A percentile compares a stretch with the other conserved stretches of the same genome.
Conservation (phyloP, 2,888 invertebrate genomes). For the Heliconius ismenius region DNA sequence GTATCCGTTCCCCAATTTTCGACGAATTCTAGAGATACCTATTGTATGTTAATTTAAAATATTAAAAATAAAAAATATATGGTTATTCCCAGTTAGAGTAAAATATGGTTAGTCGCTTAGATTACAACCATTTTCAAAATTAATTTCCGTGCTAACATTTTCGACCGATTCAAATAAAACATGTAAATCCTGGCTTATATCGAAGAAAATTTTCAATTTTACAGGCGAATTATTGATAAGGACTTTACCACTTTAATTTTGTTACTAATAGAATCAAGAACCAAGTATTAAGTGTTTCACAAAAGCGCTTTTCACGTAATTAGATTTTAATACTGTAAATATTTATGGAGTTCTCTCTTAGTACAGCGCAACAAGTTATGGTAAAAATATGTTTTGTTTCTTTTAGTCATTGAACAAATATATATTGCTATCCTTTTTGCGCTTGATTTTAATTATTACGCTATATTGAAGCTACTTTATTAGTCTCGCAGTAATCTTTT, state of each 20-base stretch:
- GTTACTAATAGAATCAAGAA: slow-evolving; percentile 15
- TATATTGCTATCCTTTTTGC: slow-evolving; percentile 1
- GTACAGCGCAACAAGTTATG: slow-evolving; percentile 15
- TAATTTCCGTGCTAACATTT: not conserved
- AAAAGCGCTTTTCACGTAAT: slow-evolving; percentile 29
- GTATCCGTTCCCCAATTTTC: too few relatives aligned
- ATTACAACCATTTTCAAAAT: too few relatives aligned
- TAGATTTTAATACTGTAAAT: slow-evolving; percentile 31
- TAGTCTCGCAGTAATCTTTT: not conserved
- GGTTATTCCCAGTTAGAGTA: too few relatives aligned
- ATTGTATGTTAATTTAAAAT: too few relatives aligned
- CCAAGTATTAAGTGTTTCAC: slow-evolving; percentile 24
- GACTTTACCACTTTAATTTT: slow-evolving; percentile 16
- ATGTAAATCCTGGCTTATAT: slow-evolving; percentile 1
- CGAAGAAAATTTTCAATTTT: not conserved
- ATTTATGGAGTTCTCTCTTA: slow-evolving; percentile 23
- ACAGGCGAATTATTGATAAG: slow-evolving; percentile 11
- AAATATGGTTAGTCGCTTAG: too few relatives aligned
- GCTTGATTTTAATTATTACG: not conserved
- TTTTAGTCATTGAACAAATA: not conserved
- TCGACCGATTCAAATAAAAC: not conserved
- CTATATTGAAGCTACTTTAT: not conserved
- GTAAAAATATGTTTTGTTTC: slow-evolving; percentile 10
- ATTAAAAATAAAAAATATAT: too few relatives aligned
- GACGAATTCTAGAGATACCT: too few relatives aligned